phyloP scores from a whole-genome alignment of 2,888 invertebrate genomes.

The Rutpela maculata region DNA sequence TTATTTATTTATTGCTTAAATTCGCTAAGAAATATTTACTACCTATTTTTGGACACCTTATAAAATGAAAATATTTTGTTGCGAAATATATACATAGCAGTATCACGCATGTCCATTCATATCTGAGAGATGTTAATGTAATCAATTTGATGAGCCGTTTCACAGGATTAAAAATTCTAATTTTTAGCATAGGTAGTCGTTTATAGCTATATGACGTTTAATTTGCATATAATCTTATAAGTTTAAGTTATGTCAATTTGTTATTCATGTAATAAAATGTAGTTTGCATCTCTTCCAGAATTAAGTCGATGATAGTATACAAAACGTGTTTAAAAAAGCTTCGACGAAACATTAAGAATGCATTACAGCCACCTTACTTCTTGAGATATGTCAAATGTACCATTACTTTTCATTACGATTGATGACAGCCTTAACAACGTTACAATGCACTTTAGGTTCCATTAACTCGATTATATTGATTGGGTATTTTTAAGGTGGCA shows the following conservation, averaged over 20 bases:
- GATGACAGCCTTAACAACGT: conserved; percentile 27
- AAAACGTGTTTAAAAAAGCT: conserved; percentile 2
- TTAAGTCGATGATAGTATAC: conserved; percentile 25
- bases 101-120: neutral
- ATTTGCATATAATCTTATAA: conserved; percentile 27
- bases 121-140: neutral
- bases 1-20: no score
- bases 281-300: conserved; percentile 29
- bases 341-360: conserved; percentile 26
- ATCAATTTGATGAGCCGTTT: neutral
- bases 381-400: conserved; percentile 24
- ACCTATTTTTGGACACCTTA: no score
- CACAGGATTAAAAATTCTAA: neutral
- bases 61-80: no score
- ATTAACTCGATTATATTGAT: conserved; percentile 38
- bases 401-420: conserved; percentile 40
- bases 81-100: neutral
- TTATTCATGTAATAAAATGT: conserved; percentile 5
- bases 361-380: conserved; percentile 23
- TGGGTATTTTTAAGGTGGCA: conserved; percentile 31
- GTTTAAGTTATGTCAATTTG: conserved; percentile 20
- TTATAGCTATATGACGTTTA: neutral
- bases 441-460: conserved; percentile 39
- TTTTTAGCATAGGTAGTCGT: neutral
- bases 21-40: no score